Evolutionary conservation across 1,140 invertebrate species (phyloP), one percentile per base, ranked within the genome.

Genomic region (Gryllus bimaculatus): DNA sequence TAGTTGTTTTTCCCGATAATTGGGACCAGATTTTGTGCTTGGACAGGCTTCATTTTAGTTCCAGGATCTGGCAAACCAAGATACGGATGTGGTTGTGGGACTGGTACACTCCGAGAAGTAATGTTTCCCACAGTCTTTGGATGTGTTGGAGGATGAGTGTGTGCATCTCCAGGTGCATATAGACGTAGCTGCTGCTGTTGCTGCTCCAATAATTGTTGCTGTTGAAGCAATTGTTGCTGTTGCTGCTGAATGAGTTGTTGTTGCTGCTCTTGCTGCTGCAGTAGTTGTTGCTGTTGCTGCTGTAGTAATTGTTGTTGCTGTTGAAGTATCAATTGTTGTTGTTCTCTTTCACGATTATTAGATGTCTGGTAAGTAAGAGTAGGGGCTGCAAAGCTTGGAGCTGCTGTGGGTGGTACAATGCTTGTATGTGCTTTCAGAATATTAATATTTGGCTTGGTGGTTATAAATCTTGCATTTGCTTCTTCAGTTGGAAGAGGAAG

Each of bases 1-100:
- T 92, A 92, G 84, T 92, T 92, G 82, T 91, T 92, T 26, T 89
- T 89, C 0, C 89, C 88, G 0, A 92, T 90, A 2, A 92, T 88
- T 0, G 88, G 85, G 21, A 77, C 85, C 86, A 80, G 6, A 12
- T 47, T 80, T 13, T 77, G 66, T 76, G 47, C 26, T 49, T 88
- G 83, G 54, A 88, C 85, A 54, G 88, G 84, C 83, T 90, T 86
- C 89, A 90, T 87, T 83, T 90, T 86, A 81, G 88, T 84, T 78
- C 87, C 85, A 13, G 87, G 87, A 80, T 88, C 83, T 18, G 81
- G 18, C 73, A 77, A 21, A 18, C 48, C 76, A 47, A 74, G 20
- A 39, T 79, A 79, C 8, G 54, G 15, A 39, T 77, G 76, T 8
- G 18, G 76, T 20, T 77, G 76, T 1, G 76, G n/a, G 0, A 77